Conservation (phyloP, 2,888 invertebrate species). For the Nomada ferruginata region DNA sequence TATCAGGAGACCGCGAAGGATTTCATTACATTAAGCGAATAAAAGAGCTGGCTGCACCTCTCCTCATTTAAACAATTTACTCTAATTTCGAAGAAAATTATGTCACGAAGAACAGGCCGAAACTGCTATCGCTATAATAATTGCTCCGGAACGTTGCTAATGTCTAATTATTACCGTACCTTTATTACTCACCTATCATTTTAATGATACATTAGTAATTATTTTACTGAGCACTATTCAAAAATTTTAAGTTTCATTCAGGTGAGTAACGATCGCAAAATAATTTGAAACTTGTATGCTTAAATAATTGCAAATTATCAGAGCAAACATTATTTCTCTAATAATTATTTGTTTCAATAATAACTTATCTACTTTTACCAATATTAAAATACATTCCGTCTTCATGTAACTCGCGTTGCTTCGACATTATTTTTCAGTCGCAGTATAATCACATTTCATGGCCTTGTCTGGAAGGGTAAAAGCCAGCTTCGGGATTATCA, state of each 20-base stretch:
- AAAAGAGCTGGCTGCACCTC: constrained; percentile 26
- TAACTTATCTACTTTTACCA: too few relatives aligned
- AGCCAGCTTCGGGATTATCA: constrained; percentile 62
- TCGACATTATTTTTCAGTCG: constrained; percentile 13
- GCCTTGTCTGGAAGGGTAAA: constrained; percentile 13
- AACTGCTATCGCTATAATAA: constrained; percentile 22
- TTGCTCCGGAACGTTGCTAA: constrained; percentile 19
- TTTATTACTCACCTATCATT: constrained; percentile 4
- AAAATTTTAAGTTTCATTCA: too few relatives aligned
- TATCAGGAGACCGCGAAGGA: constrained; percentile 40
- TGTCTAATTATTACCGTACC: constrained; percentile 33
- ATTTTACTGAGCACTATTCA: too few relatives aligned
- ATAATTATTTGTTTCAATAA: too few relatives aligned
- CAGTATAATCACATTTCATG: constrained; percentile 23
- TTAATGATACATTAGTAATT: too few relatives aligned
- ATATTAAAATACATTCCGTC: too few relatives aligned
- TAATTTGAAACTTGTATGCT: too few relatives aligned
- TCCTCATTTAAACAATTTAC: constrained; percentile 56
- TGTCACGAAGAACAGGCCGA: constrained; percentile 6
- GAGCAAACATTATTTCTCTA: too few relatives aligned
- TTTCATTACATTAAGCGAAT: constrained; percentile 57
- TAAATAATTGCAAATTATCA: too few relatives aligned
- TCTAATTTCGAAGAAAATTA: constrained; percentile 50
- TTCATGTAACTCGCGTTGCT: neutral
- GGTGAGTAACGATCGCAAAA: too few relatives aligned